Conservation (phyloP, 2,888 invertebrate genomes). For the Acronicta leporina region DNA sequence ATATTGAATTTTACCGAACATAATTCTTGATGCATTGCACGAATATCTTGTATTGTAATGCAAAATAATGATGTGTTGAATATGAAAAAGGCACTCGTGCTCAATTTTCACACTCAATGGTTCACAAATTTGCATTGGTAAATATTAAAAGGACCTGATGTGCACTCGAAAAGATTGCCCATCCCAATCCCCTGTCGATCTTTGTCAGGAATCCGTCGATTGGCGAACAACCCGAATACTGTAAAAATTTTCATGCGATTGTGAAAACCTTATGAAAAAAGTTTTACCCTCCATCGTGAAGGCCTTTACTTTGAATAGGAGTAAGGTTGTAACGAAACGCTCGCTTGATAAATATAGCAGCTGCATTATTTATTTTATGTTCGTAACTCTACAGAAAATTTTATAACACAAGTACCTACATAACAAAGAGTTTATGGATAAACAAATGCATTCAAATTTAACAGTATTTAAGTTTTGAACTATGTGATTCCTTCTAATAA, state of each 20-base stretch:
- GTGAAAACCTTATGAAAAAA: constrained; percentile 35
- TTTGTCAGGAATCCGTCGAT: constrained; percentile 38
- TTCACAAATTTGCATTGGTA: constrained; percentile 43
- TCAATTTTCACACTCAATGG: constrained; percentile 38
- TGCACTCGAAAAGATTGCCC: constrained; percentile 44
- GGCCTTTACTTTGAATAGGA: constrained; percentile 23
- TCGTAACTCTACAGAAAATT: too few relatives aligned
- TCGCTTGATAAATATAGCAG: neutral
- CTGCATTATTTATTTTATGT: neutral
- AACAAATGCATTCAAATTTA: too few relatives aligned
- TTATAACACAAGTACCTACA: too few relatives aligned
- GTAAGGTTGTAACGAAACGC: constrained; percentile 10
- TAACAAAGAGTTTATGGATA: too few relatives aligned
- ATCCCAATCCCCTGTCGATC: constrained; percentile 47
- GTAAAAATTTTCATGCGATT: constrained; percentile 36
- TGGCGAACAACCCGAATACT: constrained; percentile 21
- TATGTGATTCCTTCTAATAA: too few relatives aligned
- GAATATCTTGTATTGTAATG: constrained; percentile 13
- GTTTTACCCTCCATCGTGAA: constrained; percentile 24
- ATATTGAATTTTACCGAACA: too few relatives aligned
- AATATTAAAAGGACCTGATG: constrained; percentile 35
- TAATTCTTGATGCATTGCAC: neutral
- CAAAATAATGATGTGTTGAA: constrained; percentile 28
- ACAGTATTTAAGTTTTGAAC: too few relatives aligned
- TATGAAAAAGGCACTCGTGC: constrained; percentile 22